Percentiles rank a stretch among this genome's conserved stretches.
Conservation (phyloP, 2,113 vertebrate species). For the Amblyornis subalaris region DNA sequence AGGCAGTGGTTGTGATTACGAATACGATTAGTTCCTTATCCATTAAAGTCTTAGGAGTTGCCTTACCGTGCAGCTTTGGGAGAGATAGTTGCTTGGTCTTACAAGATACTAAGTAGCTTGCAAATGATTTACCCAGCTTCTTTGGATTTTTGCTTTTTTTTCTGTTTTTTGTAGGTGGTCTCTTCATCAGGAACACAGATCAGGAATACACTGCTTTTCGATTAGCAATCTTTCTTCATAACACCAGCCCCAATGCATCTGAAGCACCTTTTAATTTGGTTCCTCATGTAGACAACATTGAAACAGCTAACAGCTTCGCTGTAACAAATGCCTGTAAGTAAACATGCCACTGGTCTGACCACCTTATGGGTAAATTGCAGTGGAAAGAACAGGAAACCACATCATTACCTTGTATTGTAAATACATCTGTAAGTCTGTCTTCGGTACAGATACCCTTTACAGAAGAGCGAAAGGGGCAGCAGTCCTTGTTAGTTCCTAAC, state of each 20-base stretch:
- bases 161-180: constrained; percentile 80
- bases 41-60: neutral
- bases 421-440: neutral
- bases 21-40: constrained; percentile 30
- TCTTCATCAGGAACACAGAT: constrained; percentile 99
- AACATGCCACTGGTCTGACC: constrained; percentile 1
- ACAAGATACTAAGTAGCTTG: neutral
- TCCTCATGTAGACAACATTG: constrained; percentile 98
- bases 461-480: constrained; percentile 13
- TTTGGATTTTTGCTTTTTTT: neutral
- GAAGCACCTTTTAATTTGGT: constrained; percentile 99
- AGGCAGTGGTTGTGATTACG: constrained; percentile 1
- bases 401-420: neutral
- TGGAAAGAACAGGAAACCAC: neutral
- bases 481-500: constrained; percentile 16
- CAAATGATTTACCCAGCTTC: constrained; percentile 30
- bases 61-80: constrained; percentile 1
- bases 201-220: constrained; percentile 99
- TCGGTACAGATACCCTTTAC: neutral
- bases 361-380: constrained; percentile 42
- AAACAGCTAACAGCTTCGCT: constrained; percentile 98
- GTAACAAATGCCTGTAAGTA: constrained; percentile 99
- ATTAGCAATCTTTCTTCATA: constrained; percentile 98
- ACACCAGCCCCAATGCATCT: constrained; percentile 97
- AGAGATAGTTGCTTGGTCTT: neutral